These are phyloP conservation scores for Acomys russatus DNA, from an alignment of 2,797 vertebrate genomes.

Conservation along the genomic window DNA sequence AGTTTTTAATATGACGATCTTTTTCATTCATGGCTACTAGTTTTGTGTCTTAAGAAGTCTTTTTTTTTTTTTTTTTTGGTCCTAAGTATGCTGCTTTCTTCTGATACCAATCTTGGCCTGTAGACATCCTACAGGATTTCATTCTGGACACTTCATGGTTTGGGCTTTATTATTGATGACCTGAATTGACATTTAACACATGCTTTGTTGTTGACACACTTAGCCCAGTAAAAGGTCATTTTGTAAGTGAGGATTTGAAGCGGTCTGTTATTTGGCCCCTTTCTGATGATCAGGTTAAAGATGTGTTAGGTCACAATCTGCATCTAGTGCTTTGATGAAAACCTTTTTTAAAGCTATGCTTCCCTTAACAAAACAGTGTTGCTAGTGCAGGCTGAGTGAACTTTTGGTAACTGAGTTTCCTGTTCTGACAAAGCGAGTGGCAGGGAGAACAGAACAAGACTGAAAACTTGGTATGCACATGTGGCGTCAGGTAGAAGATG, in stretches of 20 bases:
- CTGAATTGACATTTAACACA: constrained; percentile 17
- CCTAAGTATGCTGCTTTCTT: not conserved
- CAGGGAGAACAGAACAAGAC: not conserved
- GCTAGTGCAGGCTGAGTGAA: not conserved
- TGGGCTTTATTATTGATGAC: not conserved
- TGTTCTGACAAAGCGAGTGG: not conserved
- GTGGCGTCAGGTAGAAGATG: not conserved
- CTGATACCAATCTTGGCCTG: not conserved
- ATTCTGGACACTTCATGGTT: constrained; percentile 31
- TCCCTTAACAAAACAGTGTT: not conserved
- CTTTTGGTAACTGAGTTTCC: not conserved
- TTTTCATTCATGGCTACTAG: not conserved
- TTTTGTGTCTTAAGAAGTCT: constrained; percentile 47
- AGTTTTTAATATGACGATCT: not conserved
- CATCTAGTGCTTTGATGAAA: not conserved
- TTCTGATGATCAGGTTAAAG: not conserved
- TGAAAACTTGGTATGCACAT: not conserved
- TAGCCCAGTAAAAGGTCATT: not conserved
- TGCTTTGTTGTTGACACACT: not conserved
- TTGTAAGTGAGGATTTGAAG: constrained; percentile 35
- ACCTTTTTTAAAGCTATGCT: not conserved
- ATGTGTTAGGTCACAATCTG: not conserved
- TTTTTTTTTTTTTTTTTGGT: not conserved
- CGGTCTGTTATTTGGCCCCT: not conserved
- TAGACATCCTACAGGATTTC: not conserved